These are phyloP conservation scores for Megathymus violae DNA, from an alignment of 1,140 invertebrate genomes.

Conservation along the genomic window DNA sequence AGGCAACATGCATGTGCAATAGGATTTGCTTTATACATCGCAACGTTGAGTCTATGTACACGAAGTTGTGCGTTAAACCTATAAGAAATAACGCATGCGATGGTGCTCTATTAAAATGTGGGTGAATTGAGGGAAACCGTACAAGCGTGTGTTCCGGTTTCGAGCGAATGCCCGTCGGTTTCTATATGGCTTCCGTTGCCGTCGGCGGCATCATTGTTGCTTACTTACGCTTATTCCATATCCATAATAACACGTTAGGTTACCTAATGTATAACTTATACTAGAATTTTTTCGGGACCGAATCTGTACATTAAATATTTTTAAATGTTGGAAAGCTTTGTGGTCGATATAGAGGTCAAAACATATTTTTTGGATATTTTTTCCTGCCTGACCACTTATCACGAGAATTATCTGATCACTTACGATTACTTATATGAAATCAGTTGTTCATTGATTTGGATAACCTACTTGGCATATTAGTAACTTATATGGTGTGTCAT, in stretches of 20 bases:
- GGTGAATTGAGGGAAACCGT: constrained; percentile 72
- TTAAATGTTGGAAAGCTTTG: no score
- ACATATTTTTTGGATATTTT: no score
- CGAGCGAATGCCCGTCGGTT: constrained; percentile 52
- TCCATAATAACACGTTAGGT: constrained; percentile 4
- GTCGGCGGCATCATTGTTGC: constrained; percentile 51
- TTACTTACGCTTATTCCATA: constrained; percentile 41
- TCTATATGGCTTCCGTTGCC: constrained; percentile 65
- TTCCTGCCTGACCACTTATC: no score
- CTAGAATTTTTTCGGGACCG: no score
- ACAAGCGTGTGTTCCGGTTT: constrained; percentile 75
- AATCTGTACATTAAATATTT: no score
- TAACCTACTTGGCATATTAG: no score
- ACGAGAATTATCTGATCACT: no score
- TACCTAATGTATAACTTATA: constrained; percentile 8
- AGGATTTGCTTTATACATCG: constrained; percentile 31
- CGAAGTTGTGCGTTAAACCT: constrained; percentile 18
- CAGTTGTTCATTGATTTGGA: no score
- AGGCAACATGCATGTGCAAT: constrained; percentile 25
- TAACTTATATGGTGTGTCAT: no score
- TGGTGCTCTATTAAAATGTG: constrained; percentile 48
- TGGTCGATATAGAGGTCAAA: no score
- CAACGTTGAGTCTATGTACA: constrained; percentile 8
- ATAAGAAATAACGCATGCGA: constrained; percentile 21
- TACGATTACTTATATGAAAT: no score